Evolutionary conservation across 2,113 vertebrate species (phyloP).

Genomic region (Laticauda colubrina): DNA sequence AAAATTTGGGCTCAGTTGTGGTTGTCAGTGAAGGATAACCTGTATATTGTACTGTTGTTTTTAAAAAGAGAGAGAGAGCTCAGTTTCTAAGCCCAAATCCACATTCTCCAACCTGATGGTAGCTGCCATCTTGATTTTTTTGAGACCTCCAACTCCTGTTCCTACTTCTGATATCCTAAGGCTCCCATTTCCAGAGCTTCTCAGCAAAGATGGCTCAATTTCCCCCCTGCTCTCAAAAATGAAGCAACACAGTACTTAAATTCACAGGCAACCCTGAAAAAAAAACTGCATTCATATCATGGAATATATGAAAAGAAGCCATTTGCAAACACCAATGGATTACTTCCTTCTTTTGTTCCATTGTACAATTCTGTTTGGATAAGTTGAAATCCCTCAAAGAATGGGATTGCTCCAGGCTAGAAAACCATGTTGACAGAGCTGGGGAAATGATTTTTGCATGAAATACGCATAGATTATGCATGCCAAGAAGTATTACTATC

Average conservation of each 20-base stretch:
- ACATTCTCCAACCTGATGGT: background rate
- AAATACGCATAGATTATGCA: background rate
- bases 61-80: background rate
- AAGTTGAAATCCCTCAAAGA: background rate
- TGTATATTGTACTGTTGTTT: background rate
- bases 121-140: background rate
- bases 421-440: background rate
- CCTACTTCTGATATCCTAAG: background rate
- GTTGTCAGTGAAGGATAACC: no score
- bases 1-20: no score
- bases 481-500: background rate
- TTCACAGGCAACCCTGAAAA: background rate
- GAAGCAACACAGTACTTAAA: background rate
- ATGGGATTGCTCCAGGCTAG: background rate
- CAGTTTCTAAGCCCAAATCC: background rate
- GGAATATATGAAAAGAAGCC: background rate
- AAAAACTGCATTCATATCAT: background rate
- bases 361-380: background rate
- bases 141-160: background rate
- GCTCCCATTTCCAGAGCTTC: background rate
- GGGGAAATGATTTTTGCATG: background rate
- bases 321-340: background rate
- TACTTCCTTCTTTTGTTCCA: background rate
- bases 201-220: background rate
- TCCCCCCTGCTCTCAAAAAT: background rate